These are phyloP conservation scores for Bombus soroeensis DNA, from an alignment of 1,140 invertebrate species.

Conservation along the genomic window DNA sequence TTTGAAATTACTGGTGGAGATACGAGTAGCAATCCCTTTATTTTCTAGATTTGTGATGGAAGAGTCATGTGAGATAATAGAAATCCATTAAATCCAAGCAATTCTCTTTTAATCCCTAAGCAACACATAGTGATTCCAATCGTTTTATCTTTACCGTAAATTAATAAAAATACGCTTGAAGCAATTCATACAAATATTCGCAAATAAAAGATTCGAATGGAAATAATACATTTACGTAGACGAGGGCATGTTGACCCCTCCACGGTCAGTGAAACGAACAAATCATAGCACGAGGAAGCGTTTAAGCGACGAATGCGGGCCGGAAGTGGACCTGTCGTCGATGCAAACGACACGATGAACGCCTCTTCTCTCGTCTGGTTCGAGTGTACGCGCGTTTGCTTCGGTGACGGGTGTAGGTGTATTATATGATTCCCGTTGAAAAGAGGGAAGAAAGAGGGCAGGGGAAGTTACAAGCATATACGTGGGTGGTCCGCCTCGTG, in stretches of 20 bases:
- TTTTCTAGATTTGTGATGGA: too few relatives aligned
- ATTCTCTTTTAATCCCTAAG: too few relatives aligned
- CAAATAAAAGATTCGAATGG: neutral
- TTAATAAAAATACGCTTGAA: neutral
- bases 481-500: conserved; percentile 65
- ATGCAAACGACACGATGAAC: conserved; percentile 62
- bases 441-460: conserved; percentile 28
- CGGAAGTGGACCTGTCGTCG: conserved; percentile 70
- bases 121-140: too few relatives aligned
- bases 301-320: conserved; percentile 59
- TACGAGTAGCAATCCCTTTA: too few relatives aligned
- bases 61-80: too few relatives aligned
- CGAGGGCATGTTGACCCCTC: neutral
- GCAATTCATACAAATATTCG: neutral
- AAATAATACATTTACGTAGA: neutral
- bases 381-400: conserved; percentile 19
- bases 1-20: too few relatives aligned
- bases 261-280: conserved; percentile 33
- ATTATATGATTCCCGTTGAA: conserved; percentile 60
- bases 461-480: conserved; percentile 50
- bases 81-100: too few relatives aligned
- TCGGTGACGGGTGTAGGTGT: conserved; percentile 45
- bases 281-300: conserved; percentile 59
- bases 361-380: conserved; percentile 54
- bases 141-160: too few relatives aligned